A percentile compares a stretch with the other conserved stretches of the same genome.
These are phyloP conservation scores for Sula dactylatra DNA, from an alignment of 2,113 vertebrate genomes.

Conservation along the genomic window DNA sequence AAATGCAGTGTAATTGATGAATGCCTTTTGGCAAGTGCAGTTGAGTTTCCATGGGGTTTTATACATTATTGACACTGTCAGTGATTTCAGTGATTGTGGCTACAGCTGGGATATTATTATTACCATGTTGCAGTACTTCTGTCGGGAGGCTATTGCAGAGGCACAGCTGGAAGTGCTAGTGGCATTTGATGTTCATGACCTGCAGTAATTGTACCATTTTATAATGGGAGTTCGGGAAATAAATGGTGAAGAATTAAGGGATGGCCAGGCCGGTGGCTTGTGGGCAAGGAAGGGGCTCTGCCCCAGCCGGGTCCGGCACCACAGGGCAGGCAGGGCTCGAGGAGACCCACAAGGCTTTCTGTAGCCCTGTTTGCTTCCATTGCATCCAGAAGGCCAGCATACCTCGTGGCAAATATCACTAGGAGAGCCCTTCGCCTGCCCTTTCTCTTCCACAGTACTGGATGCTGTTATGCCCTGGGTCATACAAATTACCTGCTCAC, in stretches of 20 bases:
- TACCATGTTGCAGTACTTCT: slow-evolving; percentile 63
- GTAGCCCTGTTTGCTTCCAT: neutral
- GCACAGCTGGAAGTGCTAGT: slow-evolving; percentile 73
- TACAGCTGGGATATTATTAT: slow-evolving; percentile 74
- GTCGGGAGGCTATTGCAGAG: slow-evolving; percentile 64
- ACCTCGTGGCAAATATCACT: accelerated
- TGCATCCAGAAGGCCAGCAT: neutral
- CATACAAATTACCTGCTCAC: neutral
- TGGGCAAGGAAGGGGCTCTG: slow-evolving; percentile 10
- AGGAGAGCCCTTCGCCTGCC: neutral
- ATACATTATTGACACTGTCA: slow-evolving; percentile 64
- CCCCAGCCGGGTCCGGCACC: neutral
- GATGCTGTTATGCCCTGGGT: neutral
- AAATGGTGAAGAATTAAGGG: slow-evolving; percentile 39
- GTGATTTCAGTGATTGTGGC: slow-evolving; percentile 72
- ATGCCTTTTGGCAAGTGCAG: slow-evolving; percentile 66
- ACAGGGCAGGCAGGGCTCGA: neutral
- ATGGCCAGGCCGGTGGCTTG: neutral
- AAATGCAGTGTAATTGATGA: slow-evolving; percentile 67
- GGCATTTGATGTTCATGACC: slow-evolving; percentile 74
- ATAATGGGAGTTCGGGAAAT: slow-evolving; percentile 56
- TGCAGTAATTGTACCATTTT: slow-evolving; percentile 68
- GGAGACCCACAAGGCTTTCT: neutral
- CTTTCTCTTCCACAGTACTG: neutral
- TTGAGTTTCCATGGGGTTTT: slow-evolving; percentile 67